Evolutionary conservation across 2,113 vertebrate genomes (phyloP), one percentile per base, ranked within the genome.

Genomic region (Brachyhypopomus gauderio): DNA sequence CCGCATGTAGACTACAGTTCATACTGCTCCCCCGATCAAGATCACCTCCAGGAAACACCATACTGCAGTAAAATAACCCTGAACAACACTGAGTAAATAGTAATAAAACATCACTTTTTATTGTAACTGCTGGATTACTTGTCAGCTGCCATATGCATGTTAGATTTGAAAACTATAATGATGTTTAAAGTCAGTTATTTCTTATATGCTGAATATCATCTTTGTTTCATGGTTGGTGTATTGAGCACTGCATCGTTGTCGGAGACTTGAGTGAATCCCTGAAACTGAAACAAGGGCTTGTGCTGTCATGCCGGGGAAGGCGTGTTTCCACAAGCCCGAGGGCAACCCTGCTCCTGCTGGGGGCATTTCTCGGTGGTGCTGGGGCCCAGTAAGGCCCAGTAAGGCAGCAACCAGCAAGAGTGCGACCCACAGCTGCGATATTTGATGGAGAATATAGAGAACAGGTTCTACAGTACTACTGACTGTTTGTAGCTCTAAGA

Each of bases 261-360:
- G 8, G 4, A 17, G 38, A 48, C 11, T 11, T 72, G 38, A 17
- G 17, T 38, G n/a, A 36, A 23, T 23, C n/a, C n/a, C 63, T 67
- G 16, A 25, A 69, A 34, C 16, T 25, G 34, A 78, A 55, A 74
- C 41, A 38, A 70, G 79, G 77, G 71, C 83, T 64, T 85, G 83
- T 69, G 63, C 78, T 67, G 75, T 83, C 77, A 83, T 62, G 64
- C 72, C 45, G 12, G 20, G 7, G 20, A 27, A 23, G 14, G 56
- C 87, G 22, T 83, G 87, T 86, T 84, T 55, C 17, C 64, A 86
- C 87, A 86, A 52, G 87, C 77, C 81, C 30, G 19, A 30, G 22
- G 23, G 80, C 14, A 56, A 25, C 64, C 71, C 11, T 80, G 80
- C 60, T 72, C 58, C 71, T 72, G 60, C 80, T 71, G 73, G 77